These are phyloP conservation scores for Leptocoma aspasia DNA, from an alignment of 2,113 vertebrate species.

Conservation along the genomic window DNA sequence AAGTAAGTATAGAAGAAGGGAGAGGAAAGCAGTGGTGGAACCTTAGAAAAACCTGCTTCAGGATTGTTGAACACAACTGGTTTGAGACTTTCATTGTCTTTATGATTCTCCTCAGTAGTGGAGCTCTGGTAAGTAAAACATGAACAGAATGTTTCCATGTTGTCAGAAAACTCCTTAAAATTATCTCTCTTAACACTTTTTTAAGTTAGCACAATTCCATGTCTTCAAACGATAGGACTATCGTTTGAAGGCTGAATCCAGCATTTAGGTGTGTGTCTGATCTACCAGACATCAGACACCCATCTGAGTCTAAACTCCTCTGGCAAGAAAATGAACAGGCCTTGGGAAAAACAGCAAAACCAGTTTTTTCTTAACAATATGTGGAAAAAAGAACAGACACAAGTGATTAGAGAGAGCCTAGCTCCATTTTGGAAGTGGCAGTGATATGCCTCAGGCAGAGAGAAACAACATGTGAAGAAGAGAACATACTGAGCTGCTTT, in stretches of 20 bases:
- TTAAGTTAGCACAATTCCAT: not conserved
- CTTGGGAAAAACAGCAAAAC: not conserved
- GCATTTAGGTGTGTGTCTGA: no score
- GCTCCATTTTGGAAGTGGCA: not conserved
- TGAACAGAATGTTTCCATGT: not conserved
- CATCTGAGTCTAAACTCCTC: no score
- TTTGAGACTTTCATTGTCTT: conserved; percentile 98
- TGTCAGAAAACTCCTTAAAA: not conserved
- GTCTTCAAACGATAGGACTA: not conserved
- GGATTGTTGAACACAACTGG: conserved; percentile 97
- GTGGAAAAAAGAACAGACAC: not conserved
- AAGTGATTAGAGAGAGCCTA: not conserved
- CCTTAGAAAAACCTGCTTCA: conserved; percentile 90
- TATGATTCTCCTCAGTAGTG: conserved; percentile 98
- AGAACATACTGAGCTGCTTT: not conserved
- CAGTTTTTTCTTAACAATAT: not conserved
- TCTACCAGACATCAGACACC: no score
- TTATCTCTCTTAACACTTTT: not conserved
- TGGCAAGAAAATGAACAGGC: no score
- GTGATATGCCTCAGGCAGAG: not conserved
- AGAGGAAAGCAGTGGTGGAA: conserved; percentile 94
- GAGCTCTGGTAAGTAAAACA: conserved; percentile 85
- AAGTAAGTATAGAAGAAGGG: conserved; percentile 88
- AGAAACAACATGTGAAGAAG: not conserved
- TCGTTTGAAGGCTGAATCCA: no score